Evolutionary conservation across 2,797 vertebrate genomes (phyloP).

Genomic region (Limosa lapponica): DNA sequence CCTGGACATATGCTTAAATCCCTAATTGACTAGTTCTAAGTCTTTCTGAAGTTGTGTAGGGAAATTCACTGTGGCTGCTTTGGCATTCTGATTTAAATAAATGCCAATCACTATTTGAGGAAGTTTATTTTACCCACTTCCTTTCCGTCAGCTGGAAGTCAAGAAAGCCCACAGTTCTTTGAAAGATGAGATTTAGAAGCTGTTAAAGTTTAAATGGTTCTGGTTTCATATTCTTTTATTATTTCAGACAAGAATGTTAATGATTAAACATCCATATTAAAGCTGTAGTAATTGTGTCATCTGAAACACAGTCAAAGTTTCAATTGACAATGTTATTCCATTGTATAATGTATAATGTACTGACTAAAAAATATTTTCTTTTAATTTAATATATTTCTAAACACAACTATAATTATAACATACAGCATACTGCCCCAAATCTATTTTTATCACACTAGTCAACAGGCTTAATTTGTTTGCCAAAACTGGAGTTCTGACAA

Average conservation of each 20-base stretch:
- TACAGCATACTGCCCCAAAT: neutral
- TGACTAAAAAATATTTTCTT: neutral
- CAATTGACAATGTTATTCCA: neutral
- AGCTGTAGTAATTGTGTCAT: neutral
- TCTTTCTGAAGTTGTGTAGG: neutral
- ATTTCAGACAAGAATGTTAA: neutral
- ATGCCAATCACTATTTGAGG: neutral
- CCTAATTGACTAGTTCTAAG: neutral
- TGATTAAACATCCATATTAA: neutral
- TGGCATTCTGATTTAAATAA: conserved; percentile 34
- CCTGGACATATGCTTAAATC: neutral
- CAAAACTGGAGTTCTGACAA: neutral
- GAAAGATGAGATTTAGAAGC: conserved; percentile 23
- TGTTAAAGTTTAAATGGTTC: neutral
- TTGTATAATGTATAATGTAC: neutral
- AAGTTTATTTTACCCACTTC: conserved; percentile 22
- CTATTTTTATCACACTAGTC: neutral
- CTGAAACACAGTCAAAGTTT: accelerated
- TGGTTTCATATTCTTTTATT: neutral
- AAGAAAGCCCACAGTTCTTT: neutral
- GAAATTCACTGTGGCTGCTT: conserved; percentile 5
- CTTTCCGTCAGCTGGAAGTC: conserved; percentile 31
- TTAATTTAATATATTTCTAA: neutral
- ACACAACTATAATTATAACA: neutral
- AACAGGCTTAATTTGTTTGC: neutral